These are phyloP conservation scores for Pseudomyrmex concolor DNA, from an alignment of 1,140 invertebrate species.

Conservation along the genomic window DNA sequence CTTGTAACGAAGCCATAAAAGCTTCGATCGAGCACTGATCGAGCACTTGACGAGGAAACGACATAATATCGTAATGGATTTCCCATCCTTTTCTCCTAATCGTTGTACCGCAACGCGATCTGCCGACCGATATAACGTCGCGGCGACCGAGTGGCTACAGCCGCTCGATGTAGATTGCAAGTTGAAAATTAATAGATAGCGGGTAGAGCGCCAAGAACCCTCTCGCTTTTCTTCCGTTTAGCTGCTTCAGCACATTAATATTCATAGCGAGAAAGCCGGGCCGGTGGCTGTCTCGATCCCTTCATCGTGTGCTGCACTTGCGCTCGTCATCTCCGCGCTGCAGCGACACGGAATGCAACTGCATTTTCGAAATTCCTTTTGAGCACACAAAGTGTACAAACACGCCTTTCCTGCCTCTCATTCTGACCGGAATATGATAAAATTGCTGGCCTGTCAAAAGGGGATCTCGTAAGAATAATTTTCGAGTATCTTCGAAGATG, in stretches of 20 bases:
- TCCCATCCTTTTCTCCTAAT: neutral
- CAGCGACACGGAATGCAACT: slow-evolving; percentile 24
- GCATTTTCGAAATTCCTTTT: slow-evolving; percentile 64
- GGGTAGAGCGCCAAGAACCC: slow-evolving; percentile 68
- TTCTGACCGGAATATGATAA: slow-evolving; percentile 57
- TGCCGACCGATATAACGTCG: slow-evolving; percentile 42
- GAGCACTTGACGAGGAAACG: slow-evolving; percentile 40
- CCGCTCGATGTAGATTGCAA: slow-evolving; percentile 66
- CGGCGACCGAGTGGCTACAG: slow-evolving; percentile 41
- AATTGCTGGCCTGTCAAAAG: slow-evolving; percentile 71
- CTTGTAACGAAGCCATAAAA: slow-evolving; percentile 44
- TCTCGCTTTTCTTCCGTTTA: slow-evolving; percentile 75
- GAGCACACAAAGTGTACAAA: slow-evolving; percentile 56
- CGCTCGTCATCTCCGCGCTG: slow-evolving; percentile 14
- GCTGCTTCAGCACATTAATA: slow-evolving; percentile 84
- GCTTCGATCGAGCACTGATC: slow-evolving; percentile 36
- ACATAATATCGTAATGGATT: slow-evolving; percentile 51
- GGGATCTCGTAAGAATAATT: slow-evolving; percentile 42
- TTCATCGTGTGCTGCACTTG: slow-evolving; percentile 5
- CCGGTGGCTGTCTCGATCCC: neutral
- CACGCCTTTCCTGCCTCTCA: slow-evolving; percentile 33
- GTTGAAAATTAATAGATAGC: slow-evolving; percentile 75
- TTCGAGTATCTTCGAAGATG: slow-evolving; percentile 40
- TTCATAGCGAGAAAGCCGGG: slow-evolving; percentile 73
- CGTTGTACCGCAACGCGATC: slow-evolving; percentile 27